Conservation (phyloP, 2,113 vertebrate species). For the Axis porcinus region DNA sequence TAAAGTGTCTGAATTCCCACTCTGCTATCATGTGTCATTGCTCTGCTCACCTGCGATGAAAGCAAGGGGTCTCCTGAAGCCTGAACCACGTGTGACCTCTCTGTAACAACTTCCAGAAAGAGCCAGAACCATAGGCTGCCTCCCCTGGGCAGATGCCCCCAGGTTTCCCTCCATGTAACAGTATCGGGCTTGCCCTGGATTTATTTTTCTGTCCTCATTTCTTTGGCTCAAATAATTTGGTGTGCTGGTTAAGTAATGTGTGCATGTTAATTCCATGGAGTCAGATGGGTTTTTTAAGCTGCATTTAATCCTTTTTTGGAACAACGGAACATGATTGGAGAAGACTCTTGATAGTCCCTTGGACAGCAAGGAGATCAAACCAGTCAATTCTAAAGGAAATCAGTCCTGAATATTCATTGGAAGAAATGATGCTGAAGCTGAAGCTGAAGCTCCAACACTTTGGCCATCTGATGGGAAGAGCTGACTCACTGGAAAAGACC, state of each 20-base stretch:
- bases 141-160: not conserved
- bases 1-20: not conserved
- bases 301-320: not conserved
- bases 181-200: not conserved
- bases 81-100: not conserved
- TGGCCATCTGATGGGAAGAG: not conserved
- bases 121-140: not conserved
- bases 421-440: not conserved
- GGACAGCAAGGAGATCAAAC: not conserved
- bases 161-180: accelerated
- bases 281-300: not conserved
- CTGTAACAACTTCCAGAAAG: not conserved
- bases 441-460: not conserved
- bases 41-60: not conserved
- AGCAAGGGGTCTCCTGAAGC: not conserved
- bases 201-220: not conserved
- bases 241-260: not conserved
- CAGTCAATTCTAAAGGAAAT: not conserved
- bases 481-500: not conserved
- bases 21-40: accelerated
- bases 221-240: not conserved
- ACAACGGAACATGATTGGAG: not conserved
- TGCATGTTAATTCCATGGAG: not conserved
- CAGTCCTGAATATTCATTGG: not conserved
- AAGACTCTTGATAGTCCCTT: not conserved